Percentiles rank a stretch among this genome's conserved stretches.
phyloP scores from a whole-genome alignment of 2,797 vertebrate genomes.

The Gambelia wislizenii region DNA sequence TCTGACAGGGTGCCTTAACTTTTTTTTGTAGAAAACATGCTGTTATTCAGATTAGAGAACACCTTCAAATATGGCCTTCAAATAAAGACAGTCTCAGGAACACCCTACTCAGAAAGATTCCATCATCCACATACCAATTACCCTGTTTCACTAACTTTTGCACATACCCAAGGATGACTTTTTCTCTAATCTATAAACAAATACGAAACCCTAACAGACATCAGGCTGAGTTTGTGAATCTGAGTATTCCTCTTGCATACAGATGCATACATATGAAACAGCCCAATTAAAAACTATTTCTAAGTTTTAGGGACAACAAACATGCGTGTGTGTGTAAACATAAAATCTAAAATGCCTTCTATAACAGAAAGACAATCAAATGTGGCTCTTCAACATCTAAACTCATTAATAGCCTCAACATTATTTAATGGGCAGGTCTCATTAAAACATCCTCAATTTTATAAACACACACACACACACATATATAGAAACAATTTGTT shows the following conservation, averaged over 20 bases:
- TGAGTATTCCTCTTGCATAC: neutral
- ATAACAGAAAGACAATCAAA: constrained; percentile 27
- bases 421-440: constrained; percentile 47
- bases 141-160: neutral
- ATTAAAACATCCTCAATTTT: constrained; percentile 29
- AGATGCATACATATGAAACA: neutral
- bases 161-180: neutral
- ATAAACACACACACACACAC: too few species aligned
- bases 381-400: constrained; percentile 37
- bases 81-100: too few species aligned
- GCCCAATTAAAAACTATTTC: neutral
- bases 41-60: too few species aligned
- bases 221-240: neutral
- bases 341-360: constrained; percentile 7
- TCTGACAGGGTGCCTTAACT: too few species aligned
- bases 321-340: neutral
- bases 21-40: too few species aligned
- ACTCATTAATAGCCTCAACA: constrained; percentile 57
- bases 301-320: constrained; percentile 15
- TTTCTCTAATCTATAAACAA: neutral
- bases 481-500: constrained; percentile 44
- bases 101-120: neutral
- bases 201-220: fast-evolving
- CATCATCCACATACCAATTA: neutral
- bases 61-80: too few species aligned